Base-by-base conservation (phyloP, 2,888 invertebrate species). In the Leistus spinibarbis region DNA sequence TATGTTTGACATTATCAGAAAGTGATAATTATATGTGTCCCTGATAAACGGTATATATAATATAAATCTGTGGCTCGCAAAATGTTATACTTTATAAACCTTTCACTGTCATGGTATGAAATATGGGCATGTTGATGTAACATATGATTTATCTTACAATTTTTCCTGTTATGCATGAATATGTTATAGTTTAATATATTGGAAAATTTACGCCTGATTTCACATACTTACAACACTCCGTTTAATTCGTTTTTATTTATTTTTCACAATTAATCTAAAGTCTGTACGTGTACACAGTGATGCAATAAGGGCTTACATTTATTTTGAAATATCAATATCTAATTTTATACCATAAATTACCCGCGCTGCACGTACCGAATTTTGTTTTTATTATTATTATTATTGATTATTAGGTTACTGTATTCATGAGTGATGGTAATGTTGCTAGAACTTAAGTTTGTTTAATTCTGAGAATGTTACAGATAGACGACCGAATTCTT, bases 1-100 rank as follows among this genome's bases (percentile, higher is more conserved):
- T 71, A 17, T 17, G n/a, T n/a, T 69, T 71, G 71, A 71, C 71
- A 71, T 71, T 72, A 72, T 72, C 72, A 57, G 27, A 13, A 72
- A 40, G 27, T 24, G 22, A 20, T 72, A 72, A 72, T 72, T 72
- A 72, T 57, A 72, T 57, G 40, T 66, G 72, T 72, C 23, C 64
- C 64, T 64, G 64, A 64, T 64, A 64, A 20, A 23, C 0, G 27
- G 24, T n/a, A 23, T 24, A 19, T 23, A 64, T 64, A 23, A 64
- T 24, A 64, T 13, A 13, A 17, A 24, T 23, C 64, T 23, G 64
- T 64, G 27, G 64, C 27, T 23, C 17, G 10, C 13, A 64, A 64
- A 64, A 24, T 27, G 64, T 64, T 64, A 23, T 23, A 10, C 1
- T 19, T 22, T 60, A 22, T 17, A 60, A 10, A 19, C 60, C 60